Percentiles rank a stretch among this genome's conserved stretches.
These are phyloP conservation scores for Catalaphyllia jardinei DNA, from an alignment of 64 coral and sea anemone genomes.

Conservation along the genomic window DNA sequence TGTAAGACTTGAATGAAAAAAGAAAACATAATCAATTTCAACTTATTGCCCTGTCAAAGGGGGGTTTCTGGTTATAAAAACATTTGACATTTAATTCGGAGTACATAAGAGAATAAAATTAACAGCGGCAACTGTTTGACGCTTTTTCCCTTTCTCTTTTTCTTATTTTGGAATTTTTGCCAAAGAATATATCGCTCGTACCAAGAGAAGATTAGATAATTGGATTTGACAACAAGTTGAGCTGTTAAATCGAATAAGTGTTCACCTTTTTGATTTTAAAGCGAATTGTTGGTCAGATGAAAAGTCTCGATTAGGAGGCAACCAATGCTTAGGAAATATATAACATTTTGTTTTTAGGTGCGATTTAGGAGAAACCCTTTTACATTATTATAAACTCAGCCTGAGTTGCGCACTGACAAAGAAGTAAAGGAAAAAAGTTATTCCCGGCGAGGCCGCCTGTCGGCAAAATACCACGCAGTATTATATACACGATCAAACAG, in stretches of 20 bases:
- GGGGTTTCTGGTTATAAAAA: constrained; percentile 17
- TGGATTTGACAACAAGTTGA: neutral
- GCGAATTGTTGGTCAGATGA: neutral
- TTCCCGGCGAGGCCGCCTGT: neutral
- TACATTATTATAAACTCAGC: neutral
- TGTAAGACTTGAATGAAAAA: constrained; percentile 21
- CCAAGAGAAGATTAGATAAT: neutral
- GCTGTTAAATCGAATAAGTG: neutral
- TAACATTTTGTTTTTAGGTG: neutral
- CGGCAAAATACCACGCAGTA: neutral
- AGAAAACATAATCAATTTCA: constrained; percentile 24
- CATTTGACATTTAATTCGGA: constrained; percentile 9
- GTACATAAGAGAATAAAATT: neutral
- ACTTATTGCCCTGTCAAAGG: constrained; percentile 44
- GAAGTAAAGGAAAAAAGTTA: neutral
- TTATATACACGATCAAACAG: neutral
- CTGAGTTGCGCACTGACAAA: neutral
- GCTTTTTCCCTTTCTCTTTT: neutral
- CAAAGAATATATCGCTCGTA: neutral
- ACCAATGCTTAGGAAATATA: neutral
- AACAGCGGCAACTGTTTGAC: neutral
- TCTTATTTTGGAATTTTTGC: neutral
- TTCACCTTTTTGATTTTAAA: neutral
- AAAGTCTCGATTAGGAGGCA: neutral
- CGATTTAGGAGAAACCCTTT: neutral